These are phyloP conservation scores for Melanotaenia trifasciata DNA, from an alignment of 2,797 vertebrate species.

Conservation along the genomic window DNA sequence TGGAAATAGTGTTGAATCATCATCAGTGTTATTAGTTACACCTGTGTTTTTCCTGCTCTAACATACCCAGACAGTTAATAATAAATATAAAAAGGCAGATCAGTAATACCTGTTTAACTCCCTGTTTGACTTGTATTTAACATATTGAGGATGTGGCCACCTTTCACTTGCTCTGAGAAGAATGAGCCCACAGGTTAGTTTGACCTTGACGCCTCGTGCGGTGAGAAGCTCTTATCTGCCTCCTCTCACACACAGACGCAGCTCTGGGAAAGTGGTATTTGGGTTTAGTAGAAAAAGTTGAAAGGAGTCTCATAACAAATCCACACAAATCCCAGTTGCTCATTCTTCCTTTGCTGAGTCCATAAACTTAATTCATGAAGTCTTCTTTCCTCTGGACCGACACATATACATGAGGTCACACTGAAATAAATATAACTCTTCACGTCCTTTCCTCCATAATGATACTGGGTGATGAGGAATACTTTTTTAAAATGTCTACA, in stretches of 20 bases:
- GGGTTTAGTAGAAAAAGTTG: background rate
- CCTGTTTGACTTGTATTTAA: background rate
- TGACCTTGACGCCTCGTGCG: background rate
- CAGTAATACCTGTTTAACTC: background rate
- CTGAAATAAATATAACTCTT: background rate
- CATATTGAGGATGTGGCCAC: background rate
- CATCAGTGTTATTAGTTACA: background rate
- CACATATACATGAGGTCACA: background rate
- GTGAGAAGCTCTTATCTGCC: constrained; percentile 1
- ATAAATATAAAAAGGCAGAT: background rate
- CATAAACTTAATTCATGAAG: too few relatives aligned
- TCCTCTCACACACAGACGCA: background rate
- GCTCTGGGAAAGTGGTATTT: background rate
- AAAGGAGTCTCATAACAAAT: constrained; percentile 1
- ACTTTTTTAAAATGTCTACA: background rate
- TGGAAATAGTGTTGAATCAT: background rate
- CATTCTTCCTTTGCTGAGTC: background rate
- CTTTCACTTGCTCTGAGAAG: background rate
- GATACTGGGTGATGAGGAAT: background rate
- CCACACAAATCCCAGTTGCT: background rate
- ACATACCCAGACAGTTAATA: background rate
- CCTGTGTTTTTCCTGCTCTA: background rate
- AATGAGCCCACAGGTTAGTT: background rate
- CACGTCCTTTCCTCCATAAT: background rate
- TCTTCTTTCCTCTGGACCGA: background rate